phyloP scores from a whole-genome alignment of 2,113 vertebrate species.

The Callipepla californica region DNA sequence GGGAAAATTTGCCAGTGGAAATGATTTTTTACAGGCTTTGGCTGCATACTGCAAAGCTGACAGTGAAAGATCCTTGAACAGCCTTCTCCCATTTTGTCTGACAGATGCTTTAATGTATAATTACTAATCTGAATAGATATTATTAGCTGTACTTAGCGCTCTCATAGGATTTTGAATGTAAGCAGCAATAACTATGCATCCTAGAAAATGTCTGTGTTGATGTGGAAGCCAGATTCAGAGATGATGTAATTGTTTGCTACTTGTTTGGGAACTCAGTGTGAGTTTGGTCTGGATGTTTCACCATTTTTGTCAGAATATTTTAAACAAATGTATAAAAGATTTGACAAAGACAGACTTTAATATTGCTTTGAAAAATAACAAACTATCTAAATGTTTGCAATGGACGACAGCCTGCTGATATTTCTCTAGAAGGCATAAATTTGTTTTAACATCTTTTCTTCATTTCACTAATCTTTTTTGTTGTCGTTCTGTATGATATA shows the following conservation, averaged over 20 bases:
- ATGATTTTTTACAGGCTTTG: slow-evolving; percentile 30
- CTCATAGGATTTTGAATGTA: slow-evolving; percentile 25
- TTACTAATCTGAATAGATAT: neutral
- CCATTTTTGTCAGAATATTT: neutral
- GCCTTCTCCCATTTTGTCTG: neutral
- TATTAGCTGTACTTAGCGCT: neutral
- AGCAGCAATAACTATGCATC: neutral
- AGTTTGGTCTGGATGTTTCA: neutral
- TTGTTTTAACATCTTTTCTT: neutral
- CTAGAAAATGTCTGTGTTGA: neutral
- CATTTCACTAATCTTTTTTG: neutral
- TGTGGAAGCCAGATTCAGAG: neutral
- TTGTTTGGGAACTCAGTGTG: neutral
- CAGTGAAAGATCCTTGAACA: neutral
- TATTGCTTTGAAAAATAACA: neutral
- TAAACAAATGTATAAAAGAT: neutral
- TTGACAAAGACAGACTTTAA: neutral
- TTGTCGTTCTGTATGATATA: neutral
- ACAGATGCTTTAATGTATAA: neutral
- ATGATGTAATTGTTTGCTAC: neutral
- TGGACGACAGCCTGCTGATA: neutral
- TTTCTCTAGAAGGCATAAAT: neutral
- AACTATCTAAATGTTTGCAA: neutral
- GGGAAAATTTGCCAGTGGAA: slow-evolving; percentile 52
- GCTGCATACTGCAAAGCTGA: slow-evolving; percentile 6